Conservation (phyloP, 2,888 invertebrate genomes). For the Nasonovia ribisnigri region DNA sequence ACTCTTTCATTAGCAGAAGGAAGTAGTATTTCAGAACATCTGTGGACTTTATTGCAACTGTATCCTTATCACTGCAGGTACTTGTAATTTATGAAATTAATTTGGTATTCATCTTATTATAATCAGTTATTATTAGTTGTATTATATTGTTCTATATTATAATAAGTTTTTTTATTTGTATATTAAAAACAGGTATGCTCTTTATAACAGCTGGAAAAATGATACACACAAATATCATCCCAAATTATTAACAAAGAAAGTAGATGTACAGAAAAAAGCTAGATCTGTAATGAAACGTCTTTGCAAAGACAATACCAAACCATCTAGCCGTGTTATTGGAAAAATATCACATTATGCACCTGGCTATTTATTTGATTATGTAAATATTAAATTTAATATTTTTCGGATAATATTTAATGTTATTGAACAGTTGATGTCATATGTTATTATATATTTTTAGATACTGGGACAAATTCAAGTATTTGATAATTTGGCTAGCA, state of each 20-base stretch:
- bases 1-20: slow-evolving; percentile 91
- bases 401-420: slow-evolving; percentile 10
- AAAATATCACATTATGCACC: slow-evolving; percentile 97
- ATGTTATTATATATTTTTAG: slow-evolving; percentile 70
- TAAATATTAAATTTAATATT: slow-evolving; percentile 70
- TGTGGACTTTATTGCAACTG: slow-evolving; percentile 89
- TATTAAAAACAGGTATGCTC: slow-evolving; percentile 76
- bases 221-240: slow-evolving; percentile 87
- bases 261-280: slow-evolving; percentile 89
- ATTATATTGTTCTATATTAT: background rate
- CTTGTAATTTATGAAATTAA: slow-evolving; percentile 55
- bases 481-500: slow-evolving; percentile 93
- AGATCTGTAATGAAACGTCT: slow-evolving; percentile 97
- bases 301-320: slow-evolving; percentile 98
- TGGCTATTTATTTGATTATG: slow-evolving; percentile 95
- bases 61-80: slow-evolving; percentile 88
- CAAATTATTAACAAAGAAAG: slow-evolving; percentile 84
- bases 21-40: slow-evolving; percentile 95
- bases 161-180: background rate
- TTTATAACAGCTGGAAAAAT: slow-evolving; percentile 97
- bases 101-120: background rate
- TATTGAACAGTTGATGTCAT: background rate
- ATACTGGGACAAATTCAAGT: slow-evolving; percentile 86
- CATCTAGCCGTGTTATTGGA: slow-evolving; percentile 94
- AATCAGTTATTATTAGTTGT: background rate